Percentiles rank a stretch among this genome's conserved stretches.
phyloP scores from a whole-genome alignment of 2,113 vertebrate species.

The Tyrannus savana region DNA sequence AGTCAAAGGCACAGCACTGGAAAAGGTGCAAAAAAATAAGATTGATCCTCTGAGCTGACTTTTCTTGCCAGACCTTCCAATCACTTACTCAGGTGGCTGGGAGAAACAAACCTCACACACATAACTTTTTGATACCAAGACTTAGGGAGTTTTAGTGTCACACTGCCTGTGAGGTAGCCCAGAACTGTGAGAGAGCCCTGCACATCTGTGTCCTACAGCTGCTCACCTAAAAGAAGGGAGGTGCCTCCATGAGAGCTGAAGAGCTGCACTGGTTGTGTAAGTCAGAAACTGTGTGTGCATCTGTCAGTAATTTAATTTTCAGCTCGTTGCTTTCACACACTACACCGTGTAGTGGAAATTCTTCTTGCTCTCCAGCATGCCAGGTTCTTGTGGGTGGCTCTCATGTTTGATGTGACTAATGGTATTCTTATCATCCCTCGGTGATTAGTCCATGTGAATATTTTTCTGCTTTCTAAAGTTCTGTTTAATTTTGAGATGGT shows the following conservation, averaged over 20 bases:
- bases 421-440: neutral
- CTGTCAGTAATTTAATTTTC: neutral
- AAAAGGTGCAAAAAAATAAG: neutral
- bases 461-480: neutral
- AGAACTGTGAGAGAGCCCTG: neutral
- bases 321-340: neutral
- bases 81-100: rapidly evolving
- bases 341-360: neutral
- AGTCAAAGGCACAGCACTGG: neutral
- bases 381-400: neutral
- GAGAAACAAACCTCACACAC: neutral
- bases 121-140: neutral
- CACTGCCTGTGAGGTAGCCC: neutral
- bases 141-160: neutral
- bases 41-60: neutral
- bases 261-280: neutral
- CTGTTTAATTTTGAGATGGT: neutral
- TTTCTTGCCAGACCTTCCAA: neutral
- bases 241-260: neutral
- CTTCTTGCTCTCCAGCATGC: neutral
- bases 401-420: neutral
- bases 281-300: neutral
- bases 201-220: neutral
- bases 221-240: neutral
- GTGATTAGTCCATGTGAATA: neutral